Base-by-base conservation (phyloP, 2,797 vertebrate genomes). In the Coluber constrictor region DNA sequence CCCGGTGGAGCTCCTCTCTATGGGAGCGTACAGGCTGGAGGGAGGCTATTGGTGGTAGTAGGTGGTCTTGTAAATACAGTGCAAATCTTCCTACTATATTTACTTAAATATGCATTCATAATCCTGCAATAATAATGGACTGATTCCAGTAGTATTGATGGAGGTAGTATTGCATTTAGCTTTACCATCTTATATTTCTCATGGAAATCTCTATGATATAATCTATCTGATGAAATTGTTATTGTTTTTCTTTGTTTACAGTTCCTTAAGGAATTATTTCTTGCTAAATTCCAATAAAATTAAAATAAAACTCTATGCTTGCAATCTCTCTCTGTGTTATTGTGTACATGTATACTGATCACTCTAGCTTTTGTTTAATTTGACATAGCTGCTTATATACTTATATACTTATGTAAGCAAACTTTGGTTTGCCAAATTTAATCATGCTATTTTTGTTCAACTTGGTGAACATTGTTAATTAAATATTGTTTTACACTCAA, bases 211-310 rank as follows among this genome's bases (percentile, higher is more conserved):
- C 56, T 92, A n/a, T 55, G 54, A 57, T 23, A 37, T 60, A 92
- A 89, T 54, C 54, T 20, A 9, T 79, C 12, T 79, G 91, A 89
- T 57, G n/a, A 88, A 88, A 91, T 59, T 16, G 57, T 89, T 57
- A 51, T 70, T 43, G 60, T 86, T 89, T 83, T 55, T 15, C 8
- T 86, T 37, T 37, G 37, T 37, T 37, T 47, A 9, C 47, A 54
- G 70, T 86, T 63, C 63, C 57, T 95, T 86, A 92, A 93, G 94
- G 95, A 91, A 94, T 96, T 94, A 95, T 96, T 95, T 92, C 70
- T 51, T 95, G 93, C 94, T 93, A 96, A 94, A 95, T 88, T 95
- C 91, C 93, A 92, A 56, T 92, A 96, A 92, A 60, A 43, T 93
- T 92, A 95, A 95, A 86, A 93, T 89, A 88, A 1, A 54, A 96